Evolutionary conservation across 2,797 vertebrate species (phyloP), one percentile per base, ranked within the genome.

Genomic region (Apogon talboti): DNA sequence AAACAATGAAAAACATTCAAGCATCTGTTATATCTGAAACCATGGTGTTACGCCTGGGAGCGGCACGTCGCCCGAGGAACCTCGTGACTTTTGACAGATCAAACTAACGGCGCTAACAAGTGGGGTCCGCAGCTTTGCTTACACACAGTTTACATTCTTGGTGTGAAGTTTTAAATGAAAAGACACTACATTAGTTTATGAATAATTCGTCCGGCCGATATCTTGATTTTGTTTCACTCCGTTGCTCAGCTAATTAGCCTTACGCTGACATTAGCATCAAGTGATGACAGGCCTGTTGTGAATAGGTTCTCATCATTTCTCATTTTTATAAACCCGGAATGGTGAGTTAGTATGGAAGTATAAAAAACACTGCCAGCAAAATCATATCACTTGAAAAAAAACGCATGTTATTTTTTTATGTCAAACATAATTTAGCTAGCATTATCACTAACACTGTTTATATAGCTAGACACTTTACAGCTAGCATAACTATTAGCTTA

Each of bases 81-180:
- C 79, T 75, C 57, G 78, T 86, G 82, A 85, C 70, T 45, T n/a
- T 47, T 49, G 35, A 4, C 30, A 63, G 2, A 57, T 28, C 3
- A 11, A 24, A 41, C 24, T 0, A n/a, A 48, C 38, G n/a, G 2
- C 13, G 15, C 10, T n/a, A 33, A 16, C 5, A 51, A 48, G 3
- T 28, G 3, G 53, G 1, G 16, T 49, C 12, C 12, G 13, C 6
- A 8, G 9, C 13, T 9, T 13, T 28, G 3, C 48, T 40, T 13
- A 1, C 1, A 2, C 10, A 18, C 11, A 43, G 6, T 7, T 41
- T 13, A 4, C 8, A 11, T 11, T 11, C 15, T 14, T 1, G 40
- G 12, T 10, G 2, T 0, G 2, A 33, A 0, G 5, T 10, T 1
- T 35, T 10, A 35, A 35, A 35, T 35, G 7, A 35, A 35, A 10